Conservation (phyloP, 2,113 vertebrate genomes). For the Copsychus sechellarum region DNA sequence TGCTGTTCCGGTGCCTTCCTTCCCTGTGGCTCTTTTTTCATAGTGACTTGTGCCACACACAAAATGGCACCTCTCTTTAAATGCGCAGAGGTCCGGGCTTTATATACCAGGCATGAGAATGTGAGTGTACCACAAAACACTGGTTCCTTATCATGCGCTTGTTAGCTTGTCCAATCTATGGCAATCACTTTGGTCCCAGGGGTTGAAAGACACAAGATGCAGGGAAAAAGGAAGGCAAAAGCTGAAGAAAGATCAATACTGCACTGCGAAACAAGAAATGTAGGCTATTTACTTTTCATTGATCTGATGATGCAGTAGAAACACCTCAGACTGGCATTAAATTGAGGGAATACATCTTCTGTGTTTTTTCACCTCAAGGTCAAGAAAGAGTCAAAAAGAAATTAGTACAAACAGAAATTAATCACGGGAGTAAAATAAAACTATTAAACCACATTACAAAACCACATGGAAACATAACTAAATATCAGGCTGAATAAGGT, state of each 20-base stretch:
- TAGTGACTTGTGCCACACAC: constrained; percentile 69
- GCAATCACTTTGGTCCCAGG: constrained; percentile 97
- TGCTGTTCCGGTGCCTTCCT: constrained; percentile 56
- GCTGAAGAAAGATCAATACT: constrained; percentile 99
- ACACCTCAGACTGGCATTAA: constrained; percentile 97
- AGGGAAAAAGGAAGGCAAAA: constrained; percentile 88
- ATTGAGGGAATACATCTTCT: constrained; percentile 95
- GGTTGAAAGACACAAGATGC: constrained; percentile 94
- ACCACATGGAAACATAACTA: constrained; percentile 71
- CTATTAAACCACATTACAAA: constrained; percentile 87
- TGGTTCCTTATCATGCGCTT: constrained; percentile 94
- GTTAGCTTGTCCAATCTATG: constrained; percentile 99
- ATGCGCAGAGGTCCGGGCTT: constrained; percentile 72
- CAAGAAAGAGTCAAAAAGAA: constrained; percentile 82
- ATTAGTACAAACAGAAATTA: constrained; percentile 86
- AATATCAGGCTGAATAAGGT: constrained; percentile 67
- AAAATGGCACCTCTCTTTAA: constrained; percentile 84
- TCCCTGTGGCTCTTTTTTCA: constrained; percentile 70
- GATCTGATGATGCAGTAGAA: constrained; percentile 99
- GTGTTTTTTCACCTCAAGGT: constrained; percentile 83
- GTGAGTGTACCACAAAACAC: constrained; percentile 82
- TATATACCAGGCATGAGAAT: constrained; percentile 81
- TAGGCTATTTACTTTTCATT: constrained; percentile 99
- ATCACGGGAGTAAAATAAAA: constrained; percentile 78
- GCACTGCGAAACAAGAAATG: constrained; percentile 97